Base-by-base conservation (phyloP, 2,888 invertebrate species). In the Deilephila elpenor region DNA sequence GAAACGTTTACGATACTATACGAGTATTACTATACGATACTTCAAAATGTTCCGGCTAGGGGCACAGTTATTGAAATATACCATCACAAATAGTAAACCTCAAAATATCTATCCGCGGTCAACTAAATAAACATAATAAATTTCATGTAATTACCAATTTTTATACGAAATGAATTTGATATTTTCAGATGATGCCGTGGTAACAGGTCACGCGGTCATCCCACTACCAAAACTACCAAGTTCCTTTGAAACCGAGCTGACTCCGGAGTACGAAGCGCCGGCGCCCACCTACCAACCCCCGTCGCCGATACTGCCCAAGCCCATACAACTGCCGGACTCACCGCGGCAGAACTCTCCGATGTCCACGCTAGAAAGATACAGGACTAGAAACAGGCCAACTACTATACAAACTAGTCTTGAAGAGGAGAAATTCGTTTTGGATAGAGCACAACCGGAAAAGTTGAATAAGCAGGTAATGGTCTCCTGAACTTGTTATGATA, bases 371-470 rank as follows among this genome's bases (percentile, higher is more conserved):
- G 95, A 95, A n/a, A 83, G 93, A 20, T 95, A 95, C 79, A 86
- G 95, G 75, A 93, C 88, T 51, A 89, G 91, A 73, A 93, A 87
- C 76, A 87, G 94, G 76, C 91, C 94, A 0, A 87, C 84, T 34
- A 87, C 91, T 82, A 93, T 94, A 73, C 90, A 91, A 75, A 89
- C 89, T 0, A 89, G 82, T 71, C 73, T 89, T 71, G 93, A 93
- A 88, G 96, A 98, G 92, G 96, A 96, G 93, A 95, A 97, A 93
- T 96, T 96, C 84, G 96, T 96, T 89, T 93, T 97, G 93, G 96
- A 98, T 93, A 93, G 95, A 77, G 95, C 95, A 75, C 95, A 95
- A 80, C 95, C 95, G 44, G 96, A 96, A 81, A 92, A 89, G 78
- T 89, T 95, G 78, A 93, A 94, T 82, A 95, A 95, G 78, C 94